These are phyloP conservation scores for Eupithecia insigniata DNA, from an alignment of 2,888 invertebrate species.

Conservation along the genomic window DNA sequence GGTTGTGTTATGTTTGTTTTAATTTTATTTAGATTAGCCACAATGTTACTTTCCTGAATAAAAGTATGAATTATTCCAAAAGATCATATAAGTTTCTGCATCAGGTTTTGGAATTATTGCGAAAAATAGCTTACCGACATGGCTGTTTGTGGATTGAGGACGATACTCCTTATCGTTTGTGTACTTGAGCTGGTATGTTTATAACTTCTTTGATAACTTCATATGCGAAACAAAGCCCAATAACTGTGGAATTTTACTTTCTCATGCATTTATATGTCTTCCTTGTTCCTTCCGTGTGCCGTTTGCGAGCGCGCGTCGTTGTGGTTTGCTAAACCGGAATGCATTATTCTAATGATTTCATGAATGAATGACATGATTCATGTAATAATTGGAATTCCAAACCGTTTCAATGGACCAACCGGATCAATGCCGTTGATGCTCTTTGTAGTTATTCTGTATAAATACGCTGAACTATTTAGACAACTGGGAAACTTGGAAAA, in stretches of 20 bases:
- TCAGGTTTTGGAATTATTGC: constrained; percentile 21
- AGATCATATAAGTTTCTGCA: constrained; percentile 14
- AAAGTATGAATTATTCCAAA: constrained; percentile 38
- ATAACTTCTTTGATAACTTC: constrained; percentile 40
- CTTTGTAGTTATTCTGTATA: neutral
- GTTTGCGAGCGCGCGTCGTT: neutral
- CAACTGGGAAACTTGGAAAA: neutral
- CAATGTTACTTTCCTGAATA: constrained; percentile 28
- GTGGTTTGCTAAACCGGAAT: neutral
- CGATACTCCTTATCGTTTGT: constrained; percentile 76
- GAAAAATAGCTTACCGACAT: constrained; percentile 55
- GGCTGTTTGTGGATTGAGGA: constrained; percentile 79
- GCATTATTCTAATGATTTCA: neutral
- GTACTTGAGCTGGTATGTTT: constrained; percentile 74
- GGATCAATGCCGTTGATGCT: neutral
- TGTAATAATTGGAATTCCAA: constrained; percentile 14
- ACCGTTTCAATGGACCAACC: no score
- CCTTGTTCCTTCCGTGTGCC: constrained; percentile 5
- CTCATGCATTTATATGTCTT: constrained; percentile 6
- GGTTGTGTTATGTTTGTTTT: neutral
- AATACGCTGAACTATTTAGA: neutral
- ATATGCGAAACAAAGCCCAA: constrained; percentile 18
- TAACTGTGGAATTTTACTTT: constrained; percentile 7
- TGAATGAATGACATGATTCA: no score
- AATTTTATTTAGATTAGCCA: neutral